Percentiles rank a stretch among this genome's conserved stretches.
Evolutionary conservation across 2,888 invertebrate species (phyloP).

Genomic region (Erebia palarica): DNA sequence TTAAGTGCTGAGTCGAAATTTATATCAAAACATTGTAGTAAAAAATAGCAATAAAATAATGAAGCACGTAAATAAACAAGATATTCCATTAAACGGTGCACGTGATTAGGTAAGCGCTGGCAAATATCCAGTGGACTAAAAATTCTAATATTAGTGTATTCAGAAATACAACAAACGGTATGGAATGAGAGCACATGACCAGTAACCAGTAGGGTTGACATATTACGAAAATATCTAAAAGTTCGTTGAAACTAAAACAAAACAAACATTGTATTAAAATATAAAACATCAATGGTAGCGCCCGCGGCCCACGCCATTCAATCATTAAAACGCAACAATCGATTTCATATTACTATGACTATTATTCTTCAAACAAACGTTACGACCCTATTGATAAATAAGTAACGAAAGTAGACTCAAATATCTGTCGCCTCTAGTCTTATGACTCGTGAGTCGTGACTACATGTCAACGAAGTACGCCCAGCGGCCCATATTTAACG

Average conservation of each 20-base stretch:
- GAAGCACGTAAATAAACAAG: slow-evolving; percentile 37
- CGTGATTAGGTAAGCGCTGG: slow-evolving; percentile 64
- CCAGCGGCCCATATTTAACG: background rate
- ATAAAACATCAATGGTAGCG: background rate
- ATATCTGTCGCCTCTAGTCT: slow-evolving; percentile 38
- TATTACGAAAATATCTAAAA: background rate
- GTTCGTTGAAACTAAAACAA: background rate
- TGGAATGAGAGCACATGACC: slow-evolving; percentile 76
- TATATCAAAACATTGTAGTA: background rate
- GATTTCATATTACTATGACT: background rate
- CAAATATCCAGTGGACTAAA: slow-evolving; percentile 73
- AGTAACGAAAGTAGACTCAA: slow-evolving; percentile 33
- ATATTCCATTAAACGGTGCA: slow-evolving; percentile 53
- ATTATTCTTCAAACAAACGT: background rate
- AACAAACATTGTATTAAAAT: background rate
- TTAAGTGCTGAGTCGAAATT: background rate
- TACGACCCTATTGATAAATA: slow-evolving; percentile 6
- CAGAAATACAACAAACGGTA: slow-evolving; percentile 67
- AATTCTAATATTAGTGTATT: slow-evolving; percentile 76
- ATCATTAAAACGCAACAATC: too few relatives aligned
- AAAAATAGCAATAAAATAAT: slow-evolving; percentile 6
- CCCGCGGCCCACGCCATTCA: too few relatives aligned
- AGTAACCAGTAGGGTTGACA: slow-evolving; percentile 12
- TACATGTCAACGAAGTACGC: slow-evolving; percentile 10
- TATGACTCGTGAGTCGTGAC: slow-evolving; percentile 42